Conservation (phyloP, 1,140 invertebrate species). For the Steinernema feltiae region DNA sequence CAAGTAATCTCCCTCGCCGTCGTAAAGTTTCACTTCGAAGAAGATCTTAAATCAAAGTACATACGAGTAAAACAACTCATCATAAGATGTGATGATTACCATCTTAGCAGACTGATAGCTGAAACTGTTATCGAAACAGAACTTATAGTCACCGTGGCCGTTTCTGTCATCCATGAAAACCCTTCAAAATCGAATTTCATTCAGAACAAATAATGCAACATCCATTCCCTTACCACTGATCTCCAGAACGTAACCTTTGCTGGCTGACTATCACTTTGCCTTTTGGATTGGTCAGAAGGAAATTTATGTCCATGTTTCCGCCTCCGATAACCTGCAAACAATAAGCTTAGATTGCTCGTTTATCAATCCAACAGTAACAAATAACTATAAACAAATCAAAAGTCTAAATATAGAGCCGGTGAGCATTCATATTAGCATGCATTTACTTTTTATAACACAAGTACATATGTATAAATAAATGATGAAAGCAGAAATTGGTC, state of each 20-base stretch:
- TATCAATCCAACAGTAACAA: no score
- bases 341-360: no score
- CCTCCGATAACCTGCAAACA: neutral
- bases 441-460: no score
- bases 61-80: neutral
- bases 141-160: neutral
- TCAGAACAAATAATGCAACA: neutral
- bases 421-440: no score
- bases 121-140: constrained; percentile 7
- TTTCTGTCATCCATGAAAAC: neutral
- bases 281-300: neutral
- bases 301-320: neutral
- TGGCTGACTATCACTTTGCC: neutral
- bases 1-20: neutral
- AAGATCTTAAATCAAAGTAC: no score
- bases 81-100: neutral
- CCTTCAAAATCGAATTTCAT: neutral
- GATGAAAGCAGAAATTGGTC: no score
- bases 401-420: no score
- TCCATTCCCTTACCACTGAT: neutral
- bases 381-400: no score
- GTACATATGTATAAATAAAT: no score
- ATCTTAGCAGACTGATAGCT: neutral
- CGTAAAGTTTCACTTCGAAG: neutral
- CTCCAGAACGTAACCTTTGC: neutral